phyloP scores from a whole-genome alignment of 2,113 vertebrate genomes.

The Vulpes lagopus region DNA sequence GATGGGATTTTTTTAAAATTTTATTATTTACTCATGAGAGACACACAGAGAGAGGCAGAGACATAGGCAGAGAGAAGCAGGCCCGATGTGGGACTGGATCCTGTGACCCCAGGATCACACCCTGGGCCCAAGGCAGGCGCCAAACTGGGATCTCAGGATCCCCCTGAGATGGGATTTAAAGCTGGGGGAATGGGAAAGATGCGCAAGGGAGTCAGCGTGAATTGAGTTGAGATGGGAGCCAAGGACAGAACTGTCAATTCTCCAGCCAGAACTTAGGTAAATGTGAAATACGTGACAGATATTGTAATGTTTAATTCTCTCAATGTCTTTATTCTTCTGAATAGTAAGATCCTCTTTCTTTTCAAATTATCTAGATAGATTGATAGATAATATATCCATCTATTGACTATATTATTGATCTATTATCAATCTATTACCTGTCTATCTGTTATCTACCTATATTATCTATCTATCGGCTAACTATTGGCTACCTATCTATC shows the following conservation, averaged over 20 bases:
- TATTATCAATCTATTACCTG: too few relatives aligned
- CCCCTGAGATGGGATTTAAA: neutral
- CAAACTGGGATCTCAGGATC: too few relatives aligned
- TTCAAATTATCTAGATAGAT: neutral
- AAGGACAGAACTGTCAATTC: neutral
- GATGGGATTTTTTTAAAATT: neutral
- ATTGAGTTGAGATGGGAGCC: neutral
- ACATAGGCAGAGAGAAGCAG: too few relatives aligned
- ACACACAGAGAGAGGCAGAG: too few relatives aligned
- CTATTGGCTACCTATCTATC: neutral
- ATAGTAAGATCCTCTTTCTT: neutral
- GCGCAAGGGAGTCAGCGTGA: neutral
- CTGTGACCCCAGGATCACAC: too few relatives aligned
- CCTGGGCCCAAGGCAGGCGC: too few relatives aligned
- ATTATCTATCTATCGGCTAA: too few relatives aligned
- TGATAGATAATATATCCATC: neutral
- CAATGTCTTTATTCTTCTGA: neutral
- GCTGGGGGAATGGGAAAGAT: too few relatives aligned
- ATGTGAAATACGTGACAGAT: neutral
- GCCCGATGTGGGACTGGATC: too few relatives aligned
- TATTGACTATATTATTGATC: neutral
- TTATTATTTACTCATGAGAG: too few relatives aligned
- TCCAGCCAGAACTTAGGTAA: neutral
- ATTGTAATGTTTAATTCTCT: neutral
- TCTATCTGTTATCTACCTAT: neutral